Base-by-base conservation (phyloP, 2,888 invertebrate genomes). In the Eledona agricola region DNA sequence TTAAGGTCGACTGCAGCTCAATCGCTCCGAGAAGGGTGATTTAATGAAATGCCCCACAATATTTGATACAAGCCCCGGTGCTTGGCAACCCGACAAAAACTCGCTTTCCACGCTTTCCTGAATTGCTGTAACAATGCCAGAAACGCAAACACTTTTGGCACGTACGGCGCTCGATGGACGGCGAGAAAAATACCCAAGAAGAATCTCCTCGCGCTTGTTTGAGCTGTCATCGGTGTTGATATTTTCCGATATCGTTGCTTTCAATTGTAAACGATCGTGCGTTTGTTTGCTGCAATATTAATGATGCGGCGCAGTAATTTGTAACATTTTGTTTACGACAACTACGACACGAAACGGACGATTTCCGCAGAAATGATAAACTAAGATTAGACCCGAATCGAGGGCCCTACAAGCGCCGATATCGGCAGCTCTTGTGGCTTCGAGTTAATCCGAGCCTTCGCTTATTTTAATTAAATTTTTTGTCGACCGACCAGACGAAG, bases 111-210 rank as follows among this genome's bases (percentile, higher is more conserved):
- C 28, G 4, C 13, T 4, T 9, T 28, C 11, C 28, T 9, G 9
- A 28, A 28, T 28, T 28, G 25, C 51, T 35, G 51, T 50, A 47
- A 50, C 47, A 57, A 47, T 49, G 38, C 45, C 45, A 43, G 47
- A 51, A 35, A 43, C 38, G 56, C 55, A 53, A 61, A 57, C 55
- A 61, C 49, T 34, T 57, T 28, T 34, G 58, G 46, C 60, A 59
- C 60, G 58, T 57, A 55, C 40, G 38, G 31, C 23, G 20, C 58
- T 45, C 51, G 56, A 59, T 40, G 42, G 22, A 29, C 31, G 29
- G 31, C 40, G 4, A 11, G 38, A 42, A 42, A 42, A 29, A 42
- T 31, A 42, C 31, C 29, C 29, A 20, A 42, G 42, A 31, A 20
- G 31, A 42, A 42, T 42, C 42, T 31, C 42, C 31, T 42, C 31